A percentile compares a stretch with the other conserved stretches of the same genome.
These are phyloP conservation scores for Cladorhizidae sp. DNA, from an alignment of 37 sponge, comb jelly and placozoan genomes.

Conservation along the genomic window DNA sequence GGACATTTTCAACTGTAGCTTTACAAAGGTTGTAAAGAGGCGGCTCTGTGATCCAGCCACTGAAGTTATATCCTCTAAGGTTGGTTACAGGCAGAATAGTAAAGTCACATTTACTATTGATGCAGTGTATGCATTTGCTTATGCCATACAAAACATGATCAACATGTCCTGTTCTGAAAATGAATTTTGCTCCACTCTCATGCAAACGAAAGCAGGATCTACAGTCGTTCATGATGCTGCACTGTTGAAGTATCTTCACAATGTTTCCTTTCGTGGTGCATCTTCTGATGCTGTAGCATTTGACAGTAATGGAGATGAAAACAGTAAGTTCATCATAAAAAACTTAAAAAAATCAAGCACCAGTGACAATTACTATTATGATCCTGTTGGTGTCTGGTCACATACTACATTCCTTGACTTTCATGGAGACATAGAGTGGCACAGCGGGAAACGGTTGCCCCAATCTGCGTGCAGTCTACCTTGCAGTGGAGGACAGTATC, in stretches of 20 bases:
- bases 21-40: background rate
- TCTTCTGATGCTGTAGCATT: constrained; percentile 24
- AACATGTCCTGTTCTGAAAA: background rate
- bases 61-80: background rate
- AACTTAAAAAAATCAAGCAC: constrained; percentile 24
- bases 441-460: background rate
- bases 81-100: constrained; percentile 22
- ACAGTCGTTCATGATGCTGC: constrained; percentile 18
- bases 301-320: constrained; percentile 57
- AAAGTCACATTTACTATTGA: constrained; percentile 68
- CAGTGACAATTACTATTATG: background rate
- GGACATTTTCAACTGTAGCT: constrained; percentile 47
- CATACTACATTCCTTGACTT: background rate
- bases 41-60: constrained; percentile 10
- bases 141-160: constrained; percentile 58
- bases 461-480: constrained; percentile 31
- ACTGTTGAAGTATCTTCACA: constrained; percentile 31
- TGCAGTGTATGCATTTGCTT: constrained; percentile 77
- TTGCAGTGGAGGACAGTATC: constrained; percentile 48
- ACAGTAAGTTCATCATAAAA: constrained; percentile 30
- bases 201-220: no score
- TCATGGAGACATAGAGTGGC: constrained; percentile 18
- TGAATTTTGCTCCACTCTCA: constrained; percentile 44
- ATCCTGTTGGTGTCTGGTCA: no score
- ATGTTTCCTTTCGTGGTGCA: constrained; percentile 20